A percentile compares a stretch with the other conserved stretches of the same genome.
phyloP scores from a whole-genome alignment of 2,113 vertebrate species.

The Lepus americanus region DNA sequence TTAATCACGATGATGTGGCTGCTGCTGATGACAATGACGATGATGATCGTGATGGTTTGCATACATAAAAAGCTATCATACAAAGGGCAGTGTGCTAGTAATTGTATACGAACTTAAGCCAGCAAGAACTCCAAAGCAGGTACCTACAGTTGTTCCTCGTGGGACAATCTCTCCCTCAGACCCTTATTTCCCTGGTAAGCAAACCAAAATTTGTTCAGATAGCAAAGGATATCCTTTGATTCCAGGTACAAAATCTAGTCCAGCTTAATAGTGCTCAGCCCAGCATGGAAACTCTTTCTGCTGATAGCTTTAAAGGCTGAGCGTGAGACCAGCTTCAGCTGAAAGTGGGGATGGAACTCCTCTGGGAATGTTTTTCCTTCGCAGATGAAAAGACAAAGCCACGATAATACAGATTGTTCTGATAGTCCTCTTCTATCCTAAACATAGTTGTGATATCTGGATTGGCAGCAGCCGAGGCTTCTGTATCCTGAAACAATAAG shows the following conservation, averaged over 20 bases:
- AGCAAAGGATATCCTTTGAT: background rate
- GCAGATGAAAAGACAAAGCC: background rate
- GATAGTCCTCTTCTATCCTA: background rate
- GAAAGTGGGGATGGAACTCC: fast-evolving
- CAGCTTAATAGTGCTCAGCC: fast-evolving
- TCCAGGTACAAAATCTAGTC: fast-evolving
- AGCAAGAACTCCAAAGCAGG: fast-evolving
- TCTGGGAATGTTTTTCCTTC: too few species aligned
- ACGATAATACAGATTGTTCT: background rate
- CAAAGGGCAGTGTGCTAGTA: fast-evolving
- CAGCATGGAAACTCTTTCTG: fast-evolving
- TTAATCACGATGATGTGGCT: background rate
- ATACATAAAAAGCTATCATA: background rate
- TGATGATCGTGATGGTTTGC: background rate
- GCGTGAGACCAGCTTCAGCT: background rate
- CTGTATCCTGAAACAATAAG: background rate
- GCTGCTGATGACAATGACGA: background rate
- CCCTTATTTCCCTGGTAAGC: background rate
- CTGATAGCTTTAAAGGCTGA: background rate
- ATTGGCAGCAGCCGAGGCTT: background rate
- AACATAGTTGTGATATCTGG: fast-evolving
- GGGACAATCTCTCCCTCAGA: background rate
- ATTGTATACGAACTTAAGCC: too few species aligned
- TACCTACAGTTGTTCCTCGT: fast-evolving
- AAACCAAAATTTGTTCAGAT: background rate